Conservation (phyloP, 1,140 invertebrate species). For the Aculops lycopersici region DNA sequence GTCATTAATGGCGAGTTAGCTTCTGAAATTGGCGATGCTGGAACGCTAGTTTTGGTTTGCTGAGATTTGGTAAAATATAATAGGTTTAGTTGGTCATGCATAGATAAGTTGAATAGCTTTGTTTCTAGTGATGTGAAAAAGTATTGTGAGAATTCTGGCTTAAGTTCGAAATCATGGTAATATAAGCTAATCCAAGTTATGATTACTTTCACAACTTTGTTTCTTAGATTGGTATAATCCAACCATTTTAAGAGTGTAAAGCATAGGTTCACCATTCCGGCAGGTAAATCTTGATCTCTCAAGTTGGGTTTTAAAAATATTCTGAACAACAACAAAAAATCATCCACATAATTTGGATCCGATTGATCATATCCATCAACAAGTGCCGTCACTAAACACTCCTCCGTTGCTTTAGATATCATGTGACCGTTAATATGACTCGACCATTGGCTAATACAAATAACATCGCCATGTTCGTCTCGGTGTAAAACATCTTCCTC, state of each 20-base stretch:
- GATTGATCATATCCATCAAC: not conserved
- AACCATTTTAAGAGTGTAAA: not conserved
- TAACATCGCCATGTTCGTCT: too few species aligned
- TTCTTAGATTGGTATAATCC: not conserved
- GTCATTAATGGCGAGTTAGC: too few species aligned
- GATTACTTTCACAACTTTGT: slow-evolving; percentile 55
- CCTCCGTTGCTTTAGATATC: too few species aligned
- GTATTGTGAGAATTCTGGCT: not conserved
- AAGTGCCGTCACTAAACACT: not conserved
- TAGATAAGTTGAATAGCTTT: slow-evolving; percentile 1
- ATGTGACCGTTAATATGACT: too few species aligned
- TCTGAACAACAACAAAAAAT: slow-evolving; percentile 6
- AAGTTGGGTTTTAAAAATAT: not conserved
- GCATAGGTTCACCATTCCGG: not conserved
- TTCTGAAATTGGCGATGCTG: too few species aligned
- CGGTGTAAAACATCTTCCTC: too few species aligned
- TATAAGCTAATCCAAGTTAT: slow-evolving; percentile 95
- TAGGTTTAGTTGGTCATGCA: slow-evolving; percentile 25
- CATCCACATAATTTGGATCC: slow-evolving; percentile 4
- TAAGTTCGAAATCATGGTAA: slow-evolving; percentile 76
- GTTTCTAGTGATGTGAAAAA: slow-evolving; percentile 14
- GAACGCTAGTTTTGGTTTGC: too few species aligned
- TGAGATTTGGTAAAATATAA: slow-evolving; percentile 89
- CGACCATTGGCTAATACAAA: too few species aligned
- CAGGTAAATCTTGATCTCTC: not conserved